Base-by-base conservation (phyloP, 2,797 vertebrate genomes). In the Australoheros facetus region DNA sequence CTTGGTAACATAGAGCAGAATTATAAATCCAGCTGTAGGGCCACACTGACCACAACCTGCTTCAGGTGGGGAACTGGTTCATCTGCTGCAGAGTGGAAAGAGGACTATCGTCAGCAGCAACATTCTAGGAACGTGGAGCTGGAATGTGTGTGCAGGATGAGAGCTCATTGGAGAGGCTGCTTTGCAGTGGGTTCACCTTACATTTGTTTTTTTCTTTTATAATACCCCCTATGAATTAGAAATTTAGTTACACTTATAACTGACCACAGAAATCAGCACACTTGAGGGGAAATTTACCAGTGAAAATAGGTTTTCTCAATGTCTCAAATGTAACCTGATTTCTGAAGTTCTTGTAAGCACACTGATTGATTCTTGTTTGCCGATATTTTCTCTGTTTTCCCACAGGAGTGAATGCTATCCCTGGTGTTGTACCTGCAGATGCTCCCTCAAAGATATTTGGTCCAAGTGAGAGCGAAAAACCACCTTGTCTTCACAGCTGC, bases 391-490 rank as follows among this genome's bases (percentile, higher is more conserved):
- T 84, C 34, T 82, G 19, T 86, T 30, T 71, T 51, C 21, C 6
- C 42, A 19, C 85, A 95, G 93, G 83, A 86, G 89, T 83, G 28
- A 48, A 58, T 3, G 54, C 39, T 5, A 28, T 82, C 37, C 72
- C 85, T 3, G 78, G 59, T 1, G 9, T 74, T 2, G 56, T 28
- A 16, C 56, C 81, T 3, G 71, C 75, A 7, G 88, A 88, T 7
- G 21, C 71, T 21, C 74, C 87, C 23, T 75, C 86, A 26, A 89
- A 87, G 30, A 86, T 51, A 5, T 87, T 75, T 19, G 66, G 78
- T 55, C 89, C 78, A 5, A 83, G 82, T 0, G 92, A 94, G n/a
- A 93, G 86, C 55, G 93, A 91, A 66, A 93, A 91, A 17, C 80
- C 82, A 0, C 66, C 75, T 3, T 75, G 85, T 7, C 79, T 90